A percentile compares a stretch with the other conserved stretches of the same genome.
Conservation (phyloP, 2,888 invertebrate species). For the Allolobophora icterica region DNA sequence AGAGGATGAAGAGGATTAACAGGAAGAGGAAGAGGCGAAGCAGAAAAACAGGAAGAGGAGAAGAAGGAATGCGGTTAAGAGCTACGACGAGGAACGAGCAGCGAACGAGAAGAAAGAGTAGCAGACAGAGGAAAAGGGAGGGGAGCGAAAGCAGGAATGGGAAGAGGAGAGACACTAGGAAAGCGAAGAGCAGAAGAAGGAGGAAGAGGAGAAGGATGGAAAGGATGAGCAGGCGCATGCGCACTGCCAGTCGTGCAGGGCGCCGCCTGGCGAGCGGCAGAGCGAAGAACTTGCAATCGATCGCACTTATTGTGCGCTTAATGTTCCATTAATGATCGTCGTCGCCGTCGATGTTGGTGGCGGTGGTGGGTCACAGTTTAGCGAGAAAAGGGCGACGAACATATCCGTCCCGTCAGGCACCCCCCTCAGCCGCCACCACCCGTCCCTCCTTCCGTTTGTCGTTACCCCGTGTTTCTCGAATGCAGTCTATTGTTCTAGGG, state of each 20-base stretch:
- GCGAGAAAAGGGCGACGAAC: background rate
- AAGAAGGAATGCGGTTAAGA: too few relatives aligned
- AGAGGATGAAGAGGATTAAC: background rate
- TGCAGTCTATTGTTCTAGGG: too few relatives aligned
- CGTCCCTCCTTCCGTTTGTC: background rate
- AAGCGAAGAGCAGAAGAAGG: background rate
- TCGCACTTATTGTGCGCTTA: constrained; percentile 4
- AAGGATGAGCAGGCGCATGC: background rate
- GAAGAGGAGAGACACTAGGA: background rate
- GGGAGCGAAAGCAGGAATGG: background rate
- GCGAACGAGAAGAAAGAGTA: too few relatives aligned
- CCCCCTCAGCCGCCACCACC: background rate
- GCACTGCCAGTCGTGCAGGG: background rate
- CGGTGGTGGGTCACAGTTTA: background rate
- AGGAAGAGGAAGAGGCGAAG: too few relatives aligned
- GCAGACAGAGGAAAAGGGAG: too few relatives aligned
- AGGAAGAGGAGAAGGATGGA: background rate
- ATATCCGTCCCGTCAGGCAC: background rate
- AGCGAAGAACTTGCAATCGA: background rate
- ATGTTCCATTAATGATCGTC: background rate
- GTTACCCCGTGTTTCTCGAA: too few relatives aligned
- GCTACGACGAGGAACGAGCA: too few relatives aligned
- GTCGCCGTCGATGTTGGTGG: background rate
- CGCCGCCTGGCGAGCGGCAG: background rate
- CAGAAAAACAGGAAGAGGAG: background rate